Evolutionary conservation across 2,113 vertebrate species (phyloP), one percentile per base, ranked within the genome.

Genomic region (Rhombomys opimus): DNA sequence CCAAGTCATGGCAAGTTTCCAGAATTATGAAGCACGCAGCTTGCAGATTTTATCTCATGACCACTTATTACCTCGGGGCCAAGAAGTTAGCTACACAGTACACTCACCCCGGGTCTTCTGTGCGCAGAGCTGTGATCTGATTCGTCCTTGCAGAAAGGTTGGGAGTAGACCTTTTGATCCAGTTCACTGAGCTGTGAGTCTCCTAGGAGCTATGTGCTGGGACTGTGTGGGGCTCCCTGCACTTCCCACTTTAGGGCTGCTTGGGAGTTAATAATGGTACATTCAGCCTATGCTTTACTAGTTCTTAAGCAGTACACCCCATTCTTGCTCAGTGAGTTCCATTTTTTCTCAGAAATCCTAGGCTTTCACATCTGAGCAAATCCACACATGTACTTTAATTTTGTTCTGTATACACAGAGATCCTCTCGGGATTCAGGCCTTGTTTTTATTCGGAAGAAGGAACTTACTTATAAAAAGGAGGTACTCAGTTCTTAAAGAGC

Each of bases 361-460:
- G 41, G 76, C 50, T 93, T 97, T 95, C 84, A 81, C 38, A 50
- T 88, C 15, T 57, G 78, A 59, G 85, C 41, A 93, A 96, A 96
- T 89, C 20, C 70, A 92, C 22, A 82, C 35, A 77, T 63, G 32
- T 23, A 93, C 65, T 95, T 95, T 96, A 93, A 90, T 97, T 96
- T 93, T 97, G 57, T 87, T 95, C 68, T 84, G 57, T n/a, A 25
- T 93, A 76, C 63, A 68, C 27, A 57, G 17, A 70, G 84, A 95
- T 95, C 54, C n/a, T 90, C 87, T 90, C 59, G 80, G 70, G 59
- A 93, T 63, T 93, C n/a, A 95, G 52, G 22, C 17, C 38, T 41
- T 7, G 76, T 30, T 81, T 97, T 96, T 94, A 76, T 92, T 95
- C 88, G 32, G 38, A 94, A 91, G 67, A 96, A 57, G 22, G 92